These are phyloP conservation scores for Carettochelys insculpta DNA, from an alignment of 2,113 vertebrate species.

Conservation along the genomic window DNA sequence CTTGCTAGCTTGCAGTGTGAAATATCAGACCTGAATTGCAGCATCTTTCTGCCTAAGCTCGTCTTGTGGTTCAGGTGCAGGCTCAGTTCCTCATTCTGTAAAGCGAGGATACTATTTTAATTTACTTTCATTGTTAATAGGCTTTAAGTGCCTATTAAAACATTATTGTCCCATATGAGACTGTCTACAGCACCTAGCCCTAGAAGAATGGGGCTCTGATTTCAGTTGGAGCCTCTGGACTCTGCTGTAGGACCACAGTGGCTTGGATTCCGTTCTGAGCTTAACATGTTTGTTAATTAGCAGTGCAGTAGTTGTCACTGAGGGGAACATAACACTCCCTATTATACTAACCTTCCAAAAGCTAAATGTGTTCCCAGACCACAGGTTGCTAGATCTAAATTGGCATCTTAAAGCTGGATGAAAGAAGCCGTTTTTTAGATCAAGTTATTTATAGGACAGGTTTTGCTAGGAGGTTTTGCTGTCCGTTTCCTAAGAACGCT, in stretches of 20 bases:
- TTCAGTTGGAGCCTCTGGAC: not conserved
- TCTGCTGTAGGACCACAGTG: not conserved
- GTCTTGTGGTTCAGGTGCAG: not conserved
- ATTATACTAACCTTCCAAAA: not conserved
- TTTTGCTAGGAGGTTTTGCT: not conserved
- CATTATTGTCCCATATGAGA: not conserved
- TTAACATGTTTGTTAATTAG: conserved; percentile 7
- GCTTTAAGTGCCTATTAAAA: not conserved
- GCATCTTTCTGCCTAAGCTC: not conserved
- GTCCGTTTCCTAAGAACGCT: not conserved
- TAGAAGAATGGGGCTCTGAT: not conserved
- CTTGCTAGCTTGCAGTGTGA: not conserved
- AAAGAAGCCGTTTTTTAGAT: not conserved
- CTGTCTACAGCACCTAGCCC: not conserved
- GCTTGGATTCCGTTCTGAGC: not conserved
- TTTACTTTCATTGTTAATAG: not conserved
- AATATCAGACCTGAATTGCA: not conserved
- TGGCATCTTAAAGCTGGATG: not conserved
- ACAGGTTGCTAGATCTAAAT: not conserved
- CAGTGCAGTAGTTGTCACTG: not conserved
- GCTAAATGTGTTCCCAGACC: not conserved
- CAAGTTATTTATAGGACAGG: not conserved
- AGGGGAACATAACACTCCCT: not conserved
- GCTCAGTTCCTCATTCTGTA: not conserved
- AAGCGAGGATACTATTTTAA: not conserved